Evolutionary conservation across 2,888 invertebrate species (phyloP), one percentile per base, ranked within the genome.

Genomic region (Himalopsyche kuldschensis): DNA sequence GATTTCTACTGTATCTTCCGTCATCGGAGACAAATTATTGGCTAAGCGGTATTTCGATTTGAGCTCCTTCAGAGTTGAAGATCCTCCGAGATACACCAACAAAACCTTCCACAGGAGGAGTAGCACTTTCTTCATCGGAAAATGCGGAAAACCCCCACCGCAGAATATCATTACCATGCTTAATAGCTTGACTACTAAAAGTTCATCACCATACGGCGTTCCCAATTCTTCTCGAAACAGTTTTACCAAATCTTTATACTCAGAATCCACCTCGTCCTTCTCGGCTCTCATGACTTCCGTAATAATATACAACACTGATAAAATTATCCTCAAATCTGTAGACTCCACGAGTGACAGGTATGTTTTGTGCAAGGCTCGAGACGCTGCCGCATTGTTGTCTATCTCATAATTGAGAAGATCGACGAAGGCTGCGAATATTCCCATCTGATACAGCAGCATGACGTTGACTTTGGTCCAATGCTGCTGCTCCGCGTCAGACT

Each of bases 111-210:
- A 99, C 1, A 99, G 90, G 24, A 99, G 91, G 78, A 99, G 91
- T 24, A 99, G 92, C 11, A 99, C 97, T 91, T 99, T 99, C 89
- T 98, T 99, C 95, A 99, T 99, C 3, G 99, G 99, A 91, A 98
- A 99, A 91, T 99, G 98, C 24, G 99, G 98, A 6, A 97, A 96
- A 32, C 96, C 95, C 0, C 99, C 99, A 87, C 97, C 97, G 90
- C 99, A 99, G 89, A 99, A 98, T 87, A 96, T 94, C 46, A 98
- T 98, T 35, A 99, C 97, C 99, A 99, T 99, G 86, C 97, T 96
- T 84, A 99, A 93, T 80, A 99, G 92, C 88, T 97, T 97, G 3
- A 98, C 95, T 48, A 97, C 95, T 35, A 99, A 90, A 84, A 97
- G 90, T 89, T 98, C 98, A 88, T 98, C 97, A 32, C 95, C 94